Evolutionary conservation across 1,140 invertebrate species (phyloP), one percentile per base, ranked within the genome.

Genomic region (Littorina saxatilis): DNA sequence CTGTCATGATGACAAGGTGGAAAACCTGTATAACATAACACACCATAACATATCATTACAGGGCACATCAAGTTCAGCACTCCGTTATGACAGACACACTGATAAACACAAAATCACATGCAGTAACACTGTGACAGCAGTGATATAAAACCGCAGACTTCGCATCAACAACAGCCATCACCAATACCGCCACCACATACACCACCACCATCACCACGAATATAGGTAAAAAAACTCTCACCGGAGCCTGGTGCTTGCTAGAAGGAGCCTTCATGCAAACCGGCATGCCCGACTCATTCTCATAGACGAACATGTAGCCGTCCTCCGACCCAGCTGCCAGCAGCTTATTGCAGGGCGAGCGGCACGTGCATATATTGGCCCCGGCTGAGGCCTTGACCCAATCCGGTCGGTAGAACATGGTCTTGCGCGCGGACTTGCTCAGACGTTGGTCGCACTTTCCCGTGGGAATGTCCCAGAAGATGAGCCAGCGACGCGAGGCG

Each of bases 391-490:
- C 68, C 15, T 80, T 77, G 2, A 84, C 79, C 86, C 87, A 88
- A 27, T 83, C 70, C 2, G 88, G 86, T 15, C 87, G 81, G 79
- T 88, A 88, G 66, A 89, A 84, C 87, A 89, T 88, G 0, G 83
- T 85, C 58, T 84, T 73, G 27, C 87, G 84, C 9, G 76, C 68
- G 17, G 73, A 75, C 58, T 87, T 90, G 29, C 80, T 66, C 7
- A 86, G 81, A 29, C 77, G 82, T 66, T 89, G 88, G 73, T 88
- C 88, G 84, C 86, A 88, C 68, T 85, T 88, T 1, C 89, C 89
- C 35, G 87, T 88, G 52, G 87, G 87, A 52, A 90, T 87, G 55
- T 90, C 89, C 89, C 89, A 90, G 63, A 87, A 87, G 9, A 86
- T 40, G 2, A 87, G 82, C 82, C 84, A 84, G 52, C 86, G 81